These are phyloP conservation scores for Lathronympha strigana DNA, from an alignment of 2,888 invertebrate genomes.

Conservation along the genomic window DNA sequence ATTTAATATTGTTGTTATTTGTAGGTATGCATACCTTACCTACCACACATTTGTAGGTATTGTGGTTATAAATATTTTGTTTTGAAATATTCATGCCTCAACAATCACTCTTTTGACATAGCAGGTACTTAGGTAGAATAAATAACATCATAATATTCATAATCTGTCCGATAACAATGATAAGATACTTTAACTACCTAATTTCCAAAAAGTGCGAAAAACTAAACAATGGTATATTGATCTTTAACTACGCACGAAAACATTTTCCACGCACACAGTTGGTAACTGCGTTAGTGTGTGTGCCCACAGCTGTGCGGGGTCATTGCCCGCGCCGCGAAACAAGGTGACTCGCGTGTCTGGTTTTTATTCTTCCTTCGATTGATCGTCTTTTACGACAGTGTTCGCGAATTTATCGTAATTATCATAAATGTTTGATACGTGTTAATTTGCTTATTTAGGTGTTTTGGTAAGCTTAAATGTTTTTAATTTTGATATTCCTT, in stretches of 20 bases:
- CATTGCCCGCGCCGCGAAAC: slow-evolving; percentile 73
- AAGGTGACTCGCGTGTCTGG: slow-evolving; percentile 71
- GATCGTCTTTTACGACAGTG: slow-evolving; percentile 52
- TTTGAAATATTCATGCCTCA: neutral
- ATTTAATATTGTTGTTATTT: neutral
- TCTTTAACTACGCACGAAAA: slow-evolving; percentile 31
- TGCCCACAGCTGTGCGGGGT: slow-evolving; percentile 75
- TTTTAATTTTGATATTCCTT: neutral
- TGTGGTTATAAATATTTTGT: neutral
- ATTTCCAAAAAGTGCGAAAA: slow-evolving; percentile 2
- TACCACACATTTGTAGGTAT: neutral
- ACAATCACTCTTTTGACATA: neutral
- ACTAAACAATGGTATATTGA: neutral
- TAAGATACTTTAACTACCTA: slow-evolving; percentile 9
- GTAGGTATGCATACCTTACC: neutral
- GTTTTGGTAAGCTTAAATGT: neutral
- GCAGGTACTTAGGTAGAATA: neutral
- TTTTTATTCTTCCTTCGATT: slow-evolving; percentile 64
- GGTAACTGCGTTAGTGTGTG: slow-evolving; percentile 62
- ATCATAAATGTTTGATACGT: slow-evolving; percentile 41
- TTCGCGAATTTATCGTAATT: slow-evolving; percentile 51
- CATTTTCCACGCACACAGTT: slow-evolving; percentile 42
- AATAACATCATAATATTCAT: neutral
- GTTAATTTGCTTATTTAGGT: neutral
- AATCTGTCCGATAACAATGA: neutral